Evolutionary conservation across 2,888 invertebrate species (phyloP).

Genomic region (Synergus itoensis): DNA sequence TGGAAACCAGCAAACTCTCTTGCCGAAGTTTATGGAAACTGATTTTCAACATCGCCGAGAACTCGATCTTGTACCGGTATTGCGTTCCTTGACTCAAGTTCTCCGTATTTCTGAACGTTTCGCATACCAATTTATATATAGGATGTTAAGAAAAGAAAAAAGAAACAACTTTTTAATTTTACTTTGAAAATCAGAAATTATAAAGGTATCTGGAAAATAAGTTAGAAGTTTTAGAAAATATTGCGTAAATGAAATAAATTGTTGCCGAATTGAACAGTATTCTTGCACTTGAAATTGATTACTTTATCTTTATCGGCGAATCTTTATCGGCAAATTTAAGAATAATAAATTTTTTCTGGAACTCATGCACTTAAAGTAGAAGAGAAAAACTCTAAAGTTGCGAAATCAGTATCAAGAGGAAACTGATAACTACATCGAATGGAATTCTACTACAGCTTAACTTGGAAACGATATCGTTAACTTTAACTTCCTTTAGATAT

Average conservation of each 20-base stretch:
- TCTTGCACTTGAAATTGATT: too few species aligned
- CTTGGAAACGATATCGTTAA: conserved; percentile 2
- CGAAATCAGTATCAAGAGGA: not conserved
- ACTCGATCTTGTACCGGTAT: conserved; percentile 47
- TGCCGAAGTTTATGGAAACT: conserved; percentile 52
- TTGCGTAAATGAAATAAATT: not conserved
- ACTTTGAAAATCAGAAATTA: too few species aligned
- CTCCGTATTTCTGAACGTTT: not conserved
- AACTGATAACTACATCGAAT: conserved; percentile 7
- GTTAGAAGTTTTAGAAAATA: not conserved
- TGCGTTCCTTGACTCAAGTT: conserved; percentile 6
- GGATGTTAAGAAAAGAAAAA: not conserved
- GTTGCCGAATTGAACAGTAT: too few species aligned
- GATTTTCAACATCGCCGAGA: conserved; percentile 50
- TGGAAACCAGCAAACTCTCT: conserved; percentile 50
- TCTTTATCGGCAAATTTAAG: too few species aligned
- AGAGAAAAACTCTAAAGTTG: not conserved
- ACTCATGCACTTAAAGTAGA: not conserved
- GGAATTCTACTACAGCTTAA: not conserved
- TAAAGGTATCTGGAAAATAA: not conserved
- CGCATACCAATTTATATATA: not conserved
- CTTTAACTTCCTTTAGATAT: conserved; percentile 4
- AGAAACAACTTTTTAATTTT: too few species aligned
- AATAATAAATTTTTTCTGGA: not conserved
- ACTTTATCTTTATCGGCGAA: not conserved